Base-by-base conservation (phyloP, 2,113 vertebrate genomes). In the Puffinus mauretanicus region DNA sequence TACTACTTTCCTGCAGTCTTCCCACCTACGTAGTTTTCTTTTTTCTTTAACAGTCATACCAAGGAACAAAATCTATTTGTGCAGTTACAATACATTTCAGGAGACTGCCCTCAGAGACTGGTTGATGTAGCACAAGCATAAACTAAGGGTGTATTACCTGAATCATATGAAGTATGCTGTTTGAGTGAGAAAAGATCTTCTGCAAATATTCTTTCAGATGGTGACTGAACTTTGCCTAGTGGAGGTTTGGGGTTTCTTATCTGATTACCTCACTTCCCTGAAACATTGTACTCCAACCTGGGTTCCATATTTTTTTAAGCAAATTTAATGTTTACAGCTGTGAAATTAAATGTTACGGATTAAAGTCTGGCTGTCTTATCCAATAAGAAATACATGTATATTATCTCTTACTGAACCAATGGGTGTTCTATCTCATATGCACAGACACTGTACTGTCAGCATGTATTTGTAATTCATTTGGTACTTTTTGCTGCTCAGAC, bases 21-120 rank as follows among this genome's bases (percentile, higher is more conserved):
- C 42, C 65, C 66, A 58, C 52, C 80, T 84, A 61, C 1, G 0
- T 13, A 14, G 36, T 10, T 1, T 0, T 83, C n/a, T 72, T 71
- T 86, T 55, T 90, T 27, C 44, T 89, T 34, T n/a, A 65, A 19
- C 34, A 65, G 73, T 82, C 77, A 66, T 36, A 73, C 27, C 40
- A 69, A 82, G 65, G 42, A 92, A 65, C 13, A 65, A 67, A 72
- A 85, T 69, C 57, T 67, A 5, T 87, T 92, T 79, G 76, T 94
- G 46, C 57, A 69, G 44, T 61, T 86, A 69, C 55, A 92, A 16
- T 52, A 42, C 38, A 8, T 69, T 82, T 65, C 52, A 61, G 81
- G 61, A 79, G 25, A 5, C 57, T 86, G 55, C 75, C 72, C 86
- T 94, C 46, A 62, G 75, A 82, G 70, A n/a, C 55, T 42, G n/a